These are phyloP conservation scores for Apostichopus leukothele DNA, from an alignment of 53 echinoderm and acorn worm genomes.

Conservation along the genomic window DNA sequence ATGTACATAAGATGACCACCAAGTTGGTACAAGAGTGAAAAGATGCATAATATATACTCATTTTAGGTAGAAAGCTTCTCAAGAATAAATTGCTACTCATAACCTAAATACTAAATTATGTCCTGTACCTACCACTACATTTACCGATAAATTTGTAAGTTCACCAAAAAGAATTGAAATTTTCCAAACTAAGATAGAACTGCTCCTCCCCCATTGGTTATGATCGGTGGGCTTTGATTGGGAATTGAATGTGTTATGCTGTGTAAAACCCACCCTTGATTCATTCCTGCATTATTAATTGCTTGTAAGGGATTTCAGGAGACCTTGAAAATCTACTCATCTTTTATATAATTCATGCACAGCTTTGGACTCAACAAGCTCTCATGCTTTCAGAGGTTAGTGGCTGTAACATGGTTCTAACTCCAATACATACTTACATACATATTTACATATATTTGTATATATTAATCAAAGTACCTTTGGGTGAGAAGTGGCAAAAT, in stretches of 20 bases:
- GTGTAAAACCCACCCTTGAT: not conserved
- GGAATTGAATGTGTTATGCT: not conserved
- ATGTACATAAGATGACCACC: too few species aligned
- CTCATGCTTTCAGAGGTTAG: conserved; percentile 36
- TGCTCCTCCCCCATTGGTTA: too few species aligned
- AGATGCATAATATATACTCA: too few species aligned
- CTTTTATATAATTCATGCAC: conserved; percentile 43
- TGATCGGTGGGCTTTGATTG: not conserved
- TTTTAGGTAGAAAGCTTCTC: too few species aligned
- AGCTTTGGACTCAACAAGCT: conserved; percentile 36
- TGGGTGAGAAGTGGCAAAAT: not conserved
- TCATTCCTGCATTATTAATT: not conserved
- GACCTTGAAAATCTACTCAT: conserved; percentile 7
- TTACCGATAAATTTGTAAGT: too few species aligned
- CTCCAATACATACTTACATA: not conserved
- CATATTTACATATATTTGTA: not conserved
- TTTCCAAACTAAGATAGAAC: too few species aligned
- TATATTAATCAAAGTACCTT: not conserved
- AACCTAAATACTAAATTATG: too few species aligned
- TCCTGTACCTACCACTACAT: too few species aligned
- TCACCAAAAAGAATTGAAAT: too few species aligned
- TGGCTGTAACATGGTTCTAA: not conserved
- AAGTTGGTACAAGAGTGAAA: too few species aligned
- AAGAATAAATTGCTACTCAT: too few species aligned
- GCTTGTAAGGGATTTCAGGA: not conserved